Evolutionary conservation across 1,140 invertebrate species (phyloP).

Genomic region (Tetramorium alpestre): DNA sequence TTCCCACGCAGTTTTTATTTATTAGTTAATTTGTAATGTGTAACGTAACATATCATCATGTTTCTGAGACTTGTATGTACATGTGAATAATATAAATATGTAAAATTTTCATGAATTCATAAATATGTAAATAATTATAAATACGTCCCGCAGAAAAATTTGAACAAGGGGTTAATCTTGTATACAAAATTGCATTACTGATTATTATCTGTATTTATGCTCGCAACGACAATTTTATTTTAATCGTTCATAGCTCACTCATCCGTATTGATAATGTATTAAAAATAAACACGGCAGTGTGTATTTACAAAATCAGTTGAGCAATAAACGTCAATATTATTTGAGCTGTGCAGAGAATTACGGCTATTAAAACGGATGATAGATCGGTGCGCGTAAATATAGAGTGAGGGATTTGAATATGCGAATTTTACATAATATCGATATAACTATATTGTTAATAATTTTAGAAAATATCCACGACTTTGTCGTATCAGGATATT

Average conservation of each 20-base stretch:
- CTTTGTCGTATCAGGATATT: not conserved
- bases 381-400: not conserved
- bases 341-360: not conserved
- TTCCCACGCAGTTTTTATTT: too few species aligned
- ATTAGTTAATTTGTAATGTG: too few species aligned
- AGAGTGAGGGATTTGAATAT: not conserved
- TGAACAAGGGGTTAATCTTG: too few species aligned
- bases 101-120: too few species aligned
- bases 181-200: not conserved
- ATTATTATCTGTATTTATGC: not conserved
- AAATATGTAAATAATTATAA: too few species aligned
- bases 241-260: not conserved
- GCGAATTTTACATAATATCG: not conserved
- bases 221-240: not conserved
- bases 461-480: not conserved
- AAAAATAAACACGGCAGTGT: not conserved
- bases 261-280: not conserved
- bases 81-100: too few species aligned
- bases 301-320: not conserved
- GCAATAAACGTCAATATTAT: slow-evolving; percentile 10
- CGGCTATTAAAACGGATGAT: slow-evolving; percentile 3
- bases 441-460: not conserved
- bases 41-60: too few species aligned
- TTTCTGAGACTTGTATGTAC: too few species aligned
- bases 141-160: too few species aligned